A percentile compares a stretch with the other conserved stretches of the same genome.
Conservation (phyloP, 2,797 vertebrate genomes). For the Gambelia wislizenii region DNA sequence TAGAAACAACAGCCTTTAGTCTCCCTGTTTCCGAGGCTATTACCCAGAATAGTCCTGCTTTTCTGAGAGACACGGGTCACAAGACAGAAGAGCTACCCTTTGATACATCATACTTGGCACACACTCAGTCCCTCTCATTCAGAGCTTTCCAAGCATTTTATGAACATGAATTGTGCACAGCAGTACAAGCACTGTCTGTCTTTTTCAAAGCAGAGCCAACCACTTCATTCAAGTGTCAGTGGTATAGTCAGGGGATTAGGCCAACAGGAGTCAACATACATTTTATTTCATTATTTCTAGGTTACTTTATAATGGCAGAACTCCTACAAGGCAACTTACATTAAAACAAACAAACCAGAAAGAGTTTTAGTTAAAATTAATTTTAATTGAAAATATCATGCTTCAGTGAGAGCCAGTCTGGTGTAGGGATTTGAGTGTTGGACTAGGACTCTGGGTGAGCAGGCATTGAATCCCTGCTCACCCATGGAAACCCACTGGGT, state of each 20-base stretch:
- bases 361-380: too few relatives aligned
- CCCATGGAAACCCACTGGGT: too few relatives aligned
- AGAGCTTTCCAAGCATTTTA: conserved; percentile 44
- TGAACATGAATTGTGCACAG: conserved; percentile 64
- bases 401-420: too few relatives aligned
- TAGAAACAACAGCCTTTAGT: not conserved
- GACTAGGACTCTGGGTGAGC: too few relatives aligned
- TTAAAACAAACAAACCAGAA: not conserved
- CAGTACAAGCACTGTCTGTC: conserved; percentile 38
- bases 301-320: not conserved
- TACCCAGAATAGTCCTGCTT: not conserved
- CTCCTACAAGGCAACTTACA: not conserved
- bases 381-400: not conserved
- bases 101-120: conserved; percentile 59
- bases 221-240: conserved; percentile 42
- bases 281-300: not conserved
- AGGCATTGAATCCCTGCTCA: too few relatives aligned
- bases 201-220: not conserved
- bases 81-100: conserved; percentile 42
- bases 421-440: too few relatives aligned
- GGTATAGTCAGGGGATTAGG: conserved; percentile 33
- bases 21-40: not conserved
- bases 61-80: conserved; percentile 16
- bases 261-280: not conserved
- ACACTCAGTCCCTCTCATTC: conserved; percentile 58